Evolutionary conservation across 1,140 invertebrate genomes (phyloP).

Genomic region (Euura lappo): DNA sequence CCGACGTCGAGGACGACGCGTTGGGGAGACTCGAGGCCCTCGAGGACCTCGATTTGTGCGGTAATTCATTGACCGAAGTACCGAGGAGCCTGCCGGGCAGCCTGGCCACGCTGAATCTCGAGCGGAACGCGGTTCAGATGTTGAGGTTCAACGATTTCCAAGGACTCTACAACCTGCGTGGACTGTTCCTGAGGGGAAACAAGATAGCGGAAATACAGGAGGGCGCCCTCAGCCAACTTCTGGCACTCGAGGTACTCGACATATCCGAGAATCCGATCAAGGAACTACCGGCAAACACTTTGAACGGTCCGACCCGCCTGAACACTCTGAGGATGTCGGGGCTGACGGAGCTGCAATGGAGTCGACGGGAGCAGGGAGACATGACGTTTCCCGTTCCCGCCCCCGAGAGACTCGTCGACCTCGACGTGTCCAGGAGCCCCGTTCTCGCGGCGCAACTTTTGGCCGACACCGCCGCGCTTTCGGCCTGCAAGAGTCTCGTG

Average conservation of each 20-base stretch:
- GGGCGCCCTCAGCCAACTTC: slow-evolving; percentile 70
- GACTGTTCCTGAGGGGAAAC: slow-evolving; percentile 74
- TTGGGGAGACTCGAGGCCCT: slow-evolving; percentile 82
- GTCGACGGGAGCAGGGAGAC: slow-evolving; percentile 62
- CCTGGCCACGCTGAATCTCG: slow-evolving; percentile 67
- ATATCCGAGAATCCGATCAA: slow-evolving; percentile 79
- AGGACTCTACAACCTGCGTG: slow-evolving; percentile 72
- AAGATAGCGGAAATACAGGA: slow-evolving; percentile 69
- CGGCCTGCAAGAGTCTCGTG: slow-evolving; percentile 70
- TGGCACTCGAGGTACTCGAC: slow-evolving; percentile 72
- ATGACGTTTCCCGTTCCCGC: slow-evolving; percentile 73
- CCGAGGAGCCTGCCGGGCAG: slow-evolving; percentile 72
- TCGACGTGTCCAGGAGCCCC: slow-evolving; percentile 79
- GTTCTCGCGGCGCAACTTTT: slow-evolving; percentile 72
- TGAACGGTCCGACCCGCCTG: slow-evolving; percentile 70
- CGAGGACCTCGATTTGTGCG: slow-evolving; percentile 78
- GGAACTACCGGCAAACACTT: slow-evolving; percentile 68
- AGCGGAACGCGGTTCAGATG: slow-evolving; percentile 71
- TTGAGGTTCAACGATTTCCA: slow-evolving; percentile 72
- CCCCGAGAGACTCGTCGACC: slow-evolving; percentile 70
- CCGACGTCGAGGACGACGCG: slow-evolving; percentile 83
- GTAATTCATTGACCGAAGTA: slow-evolving; percentile 72
- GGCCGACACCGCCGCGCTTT: slow-evolving; percentile 72
- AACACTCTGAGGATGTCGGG: slow-evolving; percentile 72
- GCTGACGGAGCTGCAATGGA: slow-evolving; percentile 64